Evolutionary conservation across 2,888 invertebrate species (phyloP).

Genomic region (Xanthia icteritia): DNA sequence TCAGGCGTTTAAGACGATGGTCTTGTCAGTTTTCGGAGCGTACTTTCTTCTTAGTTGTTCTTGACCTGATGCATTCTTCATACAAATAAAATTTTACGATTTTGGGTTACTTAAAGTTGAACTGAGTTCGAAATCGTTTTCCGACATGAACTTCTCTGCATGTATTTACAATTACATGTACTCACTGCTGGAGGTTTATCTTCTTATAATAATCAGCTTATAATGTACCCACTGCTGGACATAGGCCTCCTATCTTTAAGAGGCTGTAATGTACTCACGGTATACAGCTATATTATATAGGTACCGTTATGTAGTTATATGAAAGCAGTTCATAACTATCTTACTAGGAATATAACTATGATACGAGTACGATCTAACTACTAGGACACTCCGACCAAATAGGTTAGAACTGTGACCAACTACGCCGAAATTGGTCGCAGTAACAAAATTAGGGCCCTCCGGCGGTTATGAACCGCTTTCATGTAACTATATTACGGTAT

Average conservation of each 20-base stretch:
- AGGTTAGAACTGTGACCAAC: too few relatives aligned
- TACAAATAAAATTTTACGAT: neutral
- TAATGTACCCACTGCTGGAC: neutral
- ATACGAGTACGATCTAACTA: too few relatives aligned
- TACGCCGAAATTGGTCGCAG: too few relatives aligned
- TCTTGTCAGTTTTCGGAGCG: neutral
- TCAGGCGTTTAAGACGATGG: neutral
- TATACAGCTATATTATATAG: too few relatives aligned
- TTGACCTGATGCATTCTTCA: neutral
- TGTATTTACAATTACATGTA: neutral
- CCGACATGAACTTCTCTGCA: neutral
- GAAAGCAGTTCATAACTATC: too few relatives aligned
- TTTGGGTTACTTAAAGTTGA: neutral
- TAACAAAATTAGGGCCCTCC: too few relatives aligned
- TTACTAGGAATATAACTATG: too few relatives aligned
- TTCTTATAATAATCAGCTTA: neutral
- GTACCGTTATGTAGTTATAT: too few relatives aligned
- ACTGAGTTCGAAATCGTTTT: neutral
- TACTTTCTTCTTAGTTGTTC: neutral
- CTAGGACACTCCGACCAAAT: too few relatives aligned
- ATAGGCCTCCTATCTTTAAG: neutral
- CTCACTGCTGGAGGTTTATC: neutral
- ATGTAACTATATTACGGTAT: too few relatives aligned
- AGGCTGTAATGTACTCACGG: too few relatives aligned
- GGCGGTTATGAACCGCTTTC: too few relatives aligned